Evolutionary conservation across 2,888 invertebrate species (phyloP).

Genomic region (Meteorus colon): DNA sequence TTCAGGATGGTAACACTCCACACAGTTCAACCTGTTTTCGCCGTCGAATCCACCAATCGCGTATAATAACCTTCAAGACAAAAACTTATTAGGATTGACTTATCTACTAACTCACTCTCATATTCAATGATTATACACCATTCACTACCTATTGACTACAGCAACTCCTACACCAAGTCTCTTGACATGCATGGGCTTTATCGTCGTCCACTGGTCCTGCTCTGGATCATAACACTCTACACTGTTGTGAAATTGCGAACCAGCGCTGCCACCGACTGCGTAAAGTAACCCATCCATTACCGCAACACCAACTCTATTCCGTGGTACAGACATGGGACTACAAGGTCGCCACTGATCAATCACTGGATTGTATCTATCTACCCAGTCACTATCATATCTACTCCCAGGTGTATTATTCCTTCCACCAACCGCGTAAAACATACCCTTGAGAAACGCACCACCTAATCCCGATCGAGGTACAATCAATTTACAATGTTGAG

Average conservation of each 20-base stretch:
- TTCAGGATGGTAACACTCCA: conserved; percentile 95
- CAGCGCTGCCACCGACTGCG: conserved; percentile 93
- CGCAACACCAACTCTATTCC: conserved; percentile 94
- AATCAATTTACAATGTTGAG: conserved; percentile 85
- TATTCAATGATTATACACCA: conserved; percentile 40
- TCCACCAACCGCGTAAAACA: conserved; percentile 94
- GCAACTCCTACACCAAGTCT: conserved; percentile 88
- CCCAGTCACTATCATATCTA: conserved; percentile 90
- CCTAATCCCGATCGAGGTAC: conserved; percentile 92
- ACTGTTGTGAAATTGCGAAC: conserved; percentile 88
- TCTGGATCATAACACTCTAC: conserved; percentile 95
- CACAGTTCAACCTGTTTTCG: conserved; percentile 82
- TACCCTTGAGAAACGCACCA: conserved; percentile 89
- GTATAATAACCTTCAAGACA: conserved; percentile 74
- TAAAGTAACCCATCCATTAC: conserved; percentile 94
- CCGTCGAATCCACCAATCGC: conserved; percentile 95
- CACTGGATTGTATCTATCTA: conserved; percentile 90
- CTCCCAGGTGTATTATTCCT: conserved; percentile 92
- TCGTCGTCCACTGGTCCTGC: conserved; percentile 85
- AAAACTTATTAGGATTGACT: conserved; percentile 1
- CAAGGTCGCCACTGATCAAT: conserved; percentile 91
- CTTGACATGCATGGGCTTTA: conserved; percentile 84
- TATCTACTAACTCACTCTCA: background rate
- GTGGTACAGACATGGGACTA: conserved; percentile 89
- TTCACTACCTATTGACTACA: conserved; percentile 82